Conservation (phyloP, 2,113 vertebrate species). For the Galeopterus variegatus region DNA sequence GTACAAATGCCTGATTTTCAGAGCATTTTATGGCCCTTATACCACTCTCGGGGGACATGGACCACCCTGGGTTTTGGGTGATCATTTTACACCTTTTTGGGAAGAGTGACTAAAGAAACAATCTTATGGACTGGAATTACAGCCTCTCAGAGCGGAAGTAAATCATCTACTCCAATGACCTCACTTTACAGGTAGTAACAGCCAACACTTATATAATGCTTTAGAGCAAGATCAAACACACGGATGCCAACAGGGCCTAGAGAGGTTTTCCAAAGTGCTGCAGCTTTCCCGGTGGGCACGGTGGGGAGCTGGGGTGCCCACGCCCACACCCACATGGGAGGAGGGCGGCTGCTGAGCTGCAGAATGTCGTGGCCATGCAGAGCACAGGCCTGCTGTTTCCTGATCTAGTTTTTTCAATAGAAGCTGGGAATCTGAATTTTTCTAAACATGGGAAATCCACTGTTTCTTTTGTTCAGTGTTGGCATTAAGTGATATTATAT, state of each 20-base stretch:
- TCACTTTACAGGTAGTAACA: conserved; percentile 75
- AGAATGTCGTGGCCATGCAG: rapidly evolving
- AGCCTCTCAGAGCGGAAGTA: conserved; percentile 54
- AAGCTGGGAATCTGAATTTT: background rate
- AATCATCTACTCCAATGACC: conserved; percentile 76
- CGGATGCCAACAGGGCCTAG: background rate
- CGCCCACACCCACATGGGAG: background rate
- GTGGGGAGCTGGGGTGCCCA: background rate
- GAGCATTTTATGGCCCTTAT: conserved; percentile 58
- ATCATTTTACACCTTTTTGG: conserved; percentile 72
- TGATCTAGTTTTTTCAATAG: conserved; percentile 4
- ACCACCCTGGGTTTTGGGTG: conserved; percentile 64
- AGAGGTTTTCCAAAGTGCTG: background rate
- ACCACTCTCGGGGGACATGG: conserved; percentile 36
- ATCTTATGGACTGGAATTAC: conserved; percentile 56
- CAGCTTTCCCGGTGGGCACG: background rate
- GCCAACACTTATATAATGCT: conserved; percentile 64
- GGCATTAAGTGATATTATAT: conserved; percentile 61
- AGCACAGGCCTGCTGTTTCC: background rate
- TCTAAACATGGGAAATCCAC: background rate
- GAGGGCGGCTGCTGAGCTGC: background rate
- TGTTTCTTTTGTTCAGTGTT: conserved; percentile 25
- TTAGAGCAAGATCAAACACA: conserved; percentile 31
- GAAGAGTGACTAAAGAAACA: conserved; percentile 65
- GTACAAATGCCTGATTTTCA: conserved; percentile 66